phyloP scores from a whole-genome alignment of 2,113 vertebrate genomes.

The Dendrocopos noguchii region DNA sequence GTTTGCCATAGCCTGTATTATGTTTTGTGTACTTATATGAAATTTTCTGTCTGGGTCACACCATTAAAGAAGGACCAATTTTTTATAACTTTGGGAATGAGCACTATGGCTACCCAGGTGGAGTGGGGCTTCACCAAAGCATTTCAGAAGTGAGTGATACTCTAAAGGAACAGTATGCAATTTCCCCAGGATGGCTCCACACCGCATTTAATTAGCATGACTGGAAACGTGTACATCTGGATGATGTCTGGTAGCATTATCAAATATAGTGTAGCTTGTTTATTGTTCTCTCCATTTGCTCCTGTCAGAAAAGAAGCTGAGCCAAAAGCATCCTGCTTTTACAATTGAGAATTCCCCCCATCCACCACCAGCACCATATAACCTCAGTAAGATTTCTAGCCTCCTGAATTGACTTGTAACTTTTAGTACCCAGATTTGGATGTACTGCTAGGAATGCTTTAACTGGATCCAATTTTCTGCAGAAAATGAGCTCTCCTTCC shows the following conservation, averaged over 20 bases:
- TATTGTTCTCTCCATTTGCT: background rate
- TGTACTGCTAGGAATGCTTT: background rate
- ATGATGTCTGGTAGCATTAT: slow-evolving; percentile 37
- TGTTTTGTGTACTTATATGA: background rate
- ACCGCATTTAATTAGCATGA: slow-evolving; percentile 35
- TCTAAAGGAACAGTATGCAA: background rate
- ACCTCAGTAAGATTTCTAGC: background rate
- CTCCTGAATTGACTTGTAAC: background rate
- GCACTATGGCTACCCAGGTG: background rate
- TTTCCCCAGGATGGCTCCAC: slow-evolving; percentile 49
- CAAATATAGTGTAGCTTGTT: slow-evolving; percentile 9
- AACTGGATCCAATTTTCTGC: background rate
- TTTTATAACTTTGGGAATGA: background rate
- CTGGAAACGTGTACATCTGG: slow-evolving; percentile 16
- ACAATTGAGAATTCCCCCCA: background rate
- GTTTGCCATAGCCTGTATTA: background rate
- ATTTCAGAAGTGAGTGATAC: background rate
- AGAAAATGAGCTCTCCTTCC: background rate
- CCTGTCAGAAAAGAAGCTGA: background rate
- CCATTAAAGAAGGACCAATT: background rate
- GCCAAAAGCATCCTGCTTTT: background rate
- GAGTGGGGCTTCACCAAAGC: background rate
- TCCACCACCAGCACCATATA: background rate
- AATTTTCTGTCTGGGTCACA: background rate
- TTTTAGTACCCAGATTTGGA: background rate